phyloP scores from a whole-genome alignment of 2,888 invertebrate genomes.

The Dendrolimus houi region DNA sequence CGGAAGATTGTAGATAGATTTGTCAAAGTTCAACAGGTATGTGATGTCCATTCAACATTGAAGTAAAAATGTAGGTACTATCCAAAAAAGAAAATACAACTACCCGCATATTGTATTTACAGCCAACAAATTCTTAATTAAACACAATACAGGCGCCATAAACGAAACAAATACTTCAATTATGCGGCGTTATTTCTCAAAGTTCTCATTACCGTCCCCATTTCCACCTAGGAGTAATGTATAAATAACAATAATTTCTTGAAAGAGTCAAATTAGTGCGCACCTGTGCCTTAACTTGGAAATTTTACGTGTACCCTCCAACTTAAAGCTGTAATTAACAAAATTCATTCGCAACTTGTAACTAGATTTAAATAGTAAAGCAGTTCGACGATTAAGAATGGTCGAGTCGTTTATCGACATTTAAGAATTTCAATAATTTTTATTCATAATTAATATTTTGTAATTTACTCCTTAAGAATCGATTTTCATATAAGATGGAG shows the following conservation, averaged over 20 bases:
- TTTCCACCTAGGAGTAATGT: constrained; percentile 7
- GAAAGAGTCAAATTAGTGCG: constrained; percentile 35
- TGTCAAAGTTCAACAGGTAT: too few relatives aligned
- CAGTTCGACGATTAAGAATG: constrained; percentile 22
- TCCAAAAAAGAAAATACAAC: too few relatives aligned
- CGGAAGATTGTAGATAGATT: too few relatives aligned
- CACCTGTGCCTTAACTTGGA: constrained; percentile 49
- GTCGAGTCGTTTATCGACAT: background rate
- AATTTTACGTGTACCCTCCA: constrained; percentile 57
- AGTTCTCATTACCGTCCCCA: background rate
- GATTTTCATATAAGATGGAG: too few relatives aligned
- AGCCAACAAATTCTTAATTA: background rate
- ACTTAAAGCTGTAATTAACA: constrained; percentile 68
- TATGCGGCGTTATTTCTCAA: background rate
- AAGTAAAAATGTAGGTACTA: too few relatives aligned
- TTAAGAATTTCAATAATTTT: background rate
- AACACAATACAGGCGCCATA: background rate
- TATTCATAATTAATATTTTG: too few relatives aligned
- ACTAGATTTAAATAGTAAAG: constrained; percentile 74
- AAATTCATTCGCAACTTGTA: constrained; percentile 75
- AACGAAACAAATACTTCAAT: background rate
- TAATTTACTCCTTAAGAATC: too few relatives aligned
- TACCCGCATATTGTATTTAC: too few relatives aligned
- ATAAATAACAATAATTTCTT: constrained; percentile 46
- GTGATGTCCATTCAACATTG: too few relatives aligned